These are phyloP conservation scores for Seriola quinqueradiata DNA, from an alignment of 2,113 vertebrate species.

Conservation along the genomic window DNA sequence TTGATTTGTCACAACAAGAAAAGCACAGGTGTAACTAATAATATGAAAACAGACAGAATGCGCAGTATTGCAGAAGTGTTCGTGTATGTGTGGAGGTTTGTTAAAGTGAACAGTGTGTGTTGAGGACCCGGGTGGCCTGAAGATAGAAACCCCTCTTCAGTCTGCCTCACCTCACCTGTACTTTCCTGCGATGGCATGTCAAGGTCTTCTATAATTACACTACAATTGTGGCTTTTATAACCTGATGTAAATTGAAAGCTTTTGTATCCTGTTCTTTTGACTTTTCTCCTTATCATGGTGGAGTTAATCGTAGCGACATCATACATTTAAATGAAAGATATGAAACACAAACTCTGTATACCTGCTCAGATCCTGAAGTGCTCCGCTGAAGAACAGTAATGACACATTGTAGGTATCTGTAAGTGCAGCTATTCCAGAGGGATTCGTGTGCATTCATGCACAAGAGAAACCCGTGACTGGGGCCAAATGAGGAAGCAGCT, in stretches of 20 bases:
- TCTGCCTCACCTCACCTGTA: no score
- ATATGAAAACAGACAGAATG: no score
- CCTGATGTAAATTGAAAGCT: neutral
- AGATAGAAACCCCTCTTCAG: no score
- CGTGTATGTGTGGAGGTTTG: no score
- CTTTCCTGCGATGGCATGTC: no score
- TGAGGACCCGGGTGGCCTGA: no score
- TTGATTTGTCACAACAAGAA: no score
- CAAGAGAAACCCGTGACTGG: slow-evolving; percentile 39
- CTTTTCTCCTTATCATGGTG: no score
- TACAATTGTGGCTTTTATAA: neutral
- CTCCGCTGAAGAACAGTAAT: slow-evolving; percentile 15
- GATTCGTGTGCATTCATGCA: slow-evolving; percentile 32
- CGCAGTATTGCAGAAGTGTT: no score
- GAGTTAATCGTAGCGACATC: neutral
- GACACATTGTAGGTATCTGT: neutral
- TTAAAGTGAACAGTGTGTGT: no score
- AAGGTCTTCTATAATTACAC: no score
- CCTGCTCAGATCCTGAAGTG: neutral
- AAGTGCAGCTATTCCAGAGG: slow-evolving; percentile 30
- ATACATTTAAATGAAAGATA: neutral
- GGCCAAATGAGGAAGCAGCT: slow-evolving; percentile 32
- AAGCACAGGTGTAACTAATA: no score
- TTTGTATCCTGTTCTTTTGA: neutral
- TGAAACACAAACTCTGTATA: neutral